phyloP scores from a whole-genome alignment of 1,140 invertebrate genomes.

The Bombus difficillimus region DNA sequence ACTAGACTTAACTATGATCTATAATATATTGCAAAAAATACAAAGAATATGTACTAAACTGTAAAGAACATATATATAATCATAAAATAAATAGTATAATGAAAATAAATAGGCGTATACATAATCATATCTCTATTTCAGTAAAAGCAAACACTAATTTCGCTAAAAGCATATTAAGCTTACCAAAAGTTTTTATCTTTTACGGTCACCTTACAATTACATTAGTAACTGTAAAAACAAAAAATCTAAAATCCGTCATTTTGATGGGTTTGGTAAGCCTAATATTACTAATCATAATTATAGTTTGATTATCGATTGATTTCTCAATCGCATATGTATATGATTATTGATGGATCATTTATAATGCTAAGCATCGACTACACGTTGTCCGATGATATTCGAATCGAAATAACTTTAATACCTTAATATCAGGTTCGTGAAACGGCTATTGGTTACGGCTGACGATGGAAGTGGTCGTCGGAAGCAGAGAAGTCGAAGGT shows the following conservation, averaged over 20 bases:
- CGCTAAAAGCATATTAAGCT: too few species aligned
- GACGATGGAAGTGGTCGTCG: conserved; percentile 35
- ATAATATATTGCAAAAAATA: neutral
- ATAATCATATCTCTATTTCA: neutral
- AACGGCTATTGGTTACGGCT: conserved; percentile 52
- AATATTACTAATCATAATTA: neutral
- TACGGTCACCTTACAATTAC: too few species aligned
- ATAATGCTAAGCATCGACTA: too few species aligned
- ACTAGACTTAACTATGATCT: neutral
- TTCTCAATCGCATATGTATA: neutral
- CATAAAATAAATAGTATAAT: neutral
- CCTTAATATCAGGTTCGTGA: conserved; percentile 57
- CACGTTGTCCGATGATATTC: conserved; percentile 17
- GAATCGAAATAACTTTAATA: conserved; percentile 61
- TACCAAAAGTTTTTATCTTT: too few species aligned
- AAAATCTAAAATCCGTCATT: neutral
- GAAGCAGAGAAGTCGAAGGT: conserved; percentile 26
- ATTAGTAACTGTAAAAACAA: neutral
- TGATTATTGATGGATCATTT: neutral
- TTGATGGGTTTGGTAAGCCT: neutral
- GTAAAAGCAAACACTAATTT: neutral
- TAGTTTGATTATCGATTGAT: neutral
- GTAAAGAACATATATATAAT: neutral
- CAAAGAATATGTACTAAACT: too few species aligned
- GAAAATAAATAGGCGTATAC: neutral